Conservation (phyloP, 2,113 vertebrate species). For the Pachyramphus minor region DNA sequence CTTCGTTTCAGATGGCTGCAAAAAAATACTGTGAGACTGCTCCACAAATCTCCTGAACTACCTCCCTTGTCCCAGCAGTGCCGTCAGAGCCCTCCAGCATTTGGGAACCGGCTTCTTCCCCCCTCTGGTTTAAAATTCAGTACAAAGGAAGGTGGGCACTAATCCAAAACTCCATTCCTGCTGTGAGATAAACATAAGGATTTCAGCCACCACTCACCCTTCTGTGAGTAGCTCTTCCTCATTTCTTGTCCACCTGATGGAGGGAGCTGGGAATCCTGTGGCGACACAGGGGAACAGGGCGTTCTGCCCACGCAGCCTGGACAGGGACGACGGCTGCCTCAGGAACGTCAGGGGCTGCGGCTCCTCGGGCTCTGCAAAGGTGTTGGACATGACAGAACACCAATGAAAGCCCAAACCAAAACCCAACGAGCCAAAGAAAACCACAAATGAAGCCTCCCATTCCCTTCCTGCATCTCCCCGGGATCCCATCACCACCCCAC, state of each 20-base stretch:
- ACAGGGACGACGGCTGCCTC: constrained; percentile 74
- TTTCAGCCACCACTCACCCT: constrained; percentile 71
- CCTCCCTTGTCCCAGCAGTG: background rate
- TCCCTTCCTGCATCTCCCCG: background rate
- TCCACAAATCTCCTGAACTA: background rate
- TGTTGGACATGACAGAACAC: background rate
- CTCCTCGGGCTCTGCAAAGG: constrained; percentile 74
- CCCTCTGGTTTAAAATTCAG: background rate
- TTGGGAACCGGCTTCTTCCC: background rate
- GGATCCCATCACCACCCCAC: background rate
- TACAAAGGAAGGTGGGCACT: background rate
- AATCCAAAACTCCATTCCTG: rapidly evolving
- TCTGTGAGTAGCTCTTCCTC: constrained; percentile 77
- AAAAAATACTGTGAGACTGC: background rate
- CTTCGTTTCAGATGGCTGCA: background rate
- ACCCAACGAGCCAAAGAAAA: background rate
- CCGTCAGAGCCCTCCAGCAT: background rate
- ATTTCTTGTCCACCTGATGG: constrained; percentile 79
- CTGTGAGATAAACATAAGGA: rapidly evolving
- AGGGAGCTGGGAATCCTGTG: constrained; percentile 75
- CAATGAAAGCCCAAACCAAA: background rate
- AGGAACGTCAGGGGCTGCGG: constrained; percentile 77
- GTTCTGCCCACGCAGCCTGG: constrained; percentile 74
- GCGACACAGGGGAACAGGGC: constrained; percentile 83
- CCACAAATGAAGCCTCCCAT: background rate